Conservation (phyloP, 2,113 vertebrate species). For the Coryphaenoides rupestris region DNA sequence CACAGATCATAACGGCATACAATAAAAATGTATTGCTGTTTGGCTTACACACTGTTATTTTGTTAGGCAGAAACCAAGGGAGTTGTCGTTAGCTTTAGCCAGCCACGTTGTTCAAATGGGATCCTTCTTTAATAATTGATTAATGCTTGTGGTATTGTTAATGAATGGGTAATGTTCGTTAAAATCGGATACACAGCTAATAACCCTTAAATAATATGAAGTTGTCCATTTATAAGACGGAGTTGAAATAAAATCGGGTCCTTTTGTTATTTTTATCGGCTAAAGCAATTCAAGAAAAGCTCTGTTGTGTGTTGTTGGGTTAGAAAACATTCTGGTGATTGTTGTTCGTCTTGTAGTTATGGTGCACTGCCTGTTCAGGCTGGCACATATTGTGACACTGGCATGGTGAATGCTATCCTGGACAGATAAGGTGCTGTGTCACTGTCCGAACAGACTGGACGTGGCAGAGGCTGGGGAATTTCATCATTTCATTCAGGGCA, state of each 20-base stretch:
- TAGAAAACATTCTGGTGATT: slow-evolving; percentile 11
- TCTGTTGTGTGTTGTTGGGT: slow-evolving; percentile 17
- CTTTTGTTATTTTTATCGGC: slow-evolving; percentile 9
- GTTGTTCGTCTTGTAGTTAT: slow-evolving; percentile 14
- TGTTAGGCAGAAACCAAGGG: no score
- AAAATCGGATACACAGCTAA: no score
- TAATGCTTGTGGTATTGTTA: no score
- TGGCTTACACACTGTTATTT: no score
- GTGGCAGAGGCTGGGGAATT: slow-evolving; percentile 24
- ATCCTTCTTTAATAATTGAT: no score
- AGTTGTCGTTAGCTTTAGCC: no score
- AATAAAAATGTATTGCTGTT: no score
- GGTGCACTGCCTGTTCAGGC: slow-evolving; percentile 8
- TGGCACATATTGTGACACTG: slow-evolving; percentile 17
- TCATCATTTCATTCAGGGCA: slow-evolving; percentile 26
- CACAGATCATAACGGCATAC: slow-evolving; percentile 28
- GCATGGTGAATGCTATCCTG: slow-evolving; percentile 19
- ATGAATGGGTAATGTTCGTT: no score
- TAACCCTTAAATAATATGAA: no score
- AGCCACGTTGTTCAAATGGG: slow-evolving; percentile 8
- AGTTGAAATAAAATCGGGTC: no score
- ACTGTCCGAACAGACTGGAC: slow-evolving; percentile 24
- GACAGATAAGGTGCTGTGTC: slow-evolving; percentile 27
- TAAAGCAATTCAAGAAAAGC: slow-evolving; percentile 3
- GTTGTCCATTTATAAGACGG: no score